Conservation (phyloP, 2,113 vertebrate genomes). For the Brachionichthys hirsutus region DNA sequence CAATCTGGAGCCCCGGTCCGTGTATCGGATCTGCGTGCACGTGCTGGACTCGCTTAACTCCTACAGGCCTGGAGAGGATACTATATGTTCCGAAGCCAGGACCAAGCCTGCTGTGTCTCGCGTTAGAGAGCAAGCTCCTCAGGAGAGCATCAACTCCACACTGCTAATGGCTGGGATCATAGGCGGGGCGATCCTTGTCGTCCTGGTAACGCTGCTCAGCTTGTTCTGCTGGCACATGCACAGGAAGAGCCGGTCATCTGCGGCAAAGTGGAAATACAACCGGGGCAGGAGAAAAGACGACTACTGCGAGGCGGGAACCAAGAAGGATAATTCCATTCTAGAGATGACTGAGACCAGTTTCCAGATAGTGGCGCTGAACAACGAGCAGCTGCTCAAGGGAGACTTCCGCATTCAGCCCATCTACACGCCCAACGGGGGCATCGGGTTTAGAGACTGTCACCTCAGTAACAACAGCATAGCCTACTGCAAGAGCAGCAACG, state of each 20-base stretch:
- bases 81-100: slow-evolving; percentile 81
- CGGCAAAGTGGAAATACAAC: slow-evolving; percentile 98
- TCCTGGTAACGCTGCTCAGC: slow-evolving; percentile 89
- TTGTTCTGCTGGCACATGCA: slow-evolving; percentile 99
- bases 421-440: slow-evolving; percentile 97
- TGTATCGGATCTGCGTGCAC: slow-evolving; percentile 93
- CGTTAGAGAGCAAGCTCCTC: slow-evolving; percentile 87
- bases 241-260: slow-evolving; percentile 92
- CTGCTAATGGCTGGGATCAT: slow-evolving; percentile 94
- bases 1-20: slow-evolving; percentile 87
- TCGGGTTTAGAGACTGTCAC: slow-evolving; percentile 96
- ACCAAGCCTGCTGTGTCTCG: slow-evolving; percentile 84
- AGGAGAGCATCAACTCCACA: slow-evolving; percentile 87
- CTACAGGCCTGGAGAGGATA: slow-evolving; percentile 88
- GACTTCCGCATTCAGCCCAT: slow-evolving; percentile 99
- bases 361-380: slow-evolving; percentile 99
- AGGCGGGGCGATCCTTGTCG: slow-evolving; percentile 89
- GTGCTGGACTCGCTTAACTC: slow-evolving; percentile 90
- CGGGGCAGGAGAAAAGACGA: slow-evolving; percentile 98
- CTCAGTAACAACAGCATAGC: slow-evolving; percentile 95
- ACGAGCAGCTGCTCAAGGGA: slow-evolving; percentile 98
- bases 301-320: slow-evolving; percentile 97
- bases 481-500: slow-evolving; percentile 95
- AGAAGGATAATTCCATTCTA: slow-evolving; percentile 99
- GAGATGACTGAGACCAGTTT: slow-evolving; percentile 99